Conservation (phyloP, 2,888 invertebrate species). For the Schizotus pectinicornis region DNA sequence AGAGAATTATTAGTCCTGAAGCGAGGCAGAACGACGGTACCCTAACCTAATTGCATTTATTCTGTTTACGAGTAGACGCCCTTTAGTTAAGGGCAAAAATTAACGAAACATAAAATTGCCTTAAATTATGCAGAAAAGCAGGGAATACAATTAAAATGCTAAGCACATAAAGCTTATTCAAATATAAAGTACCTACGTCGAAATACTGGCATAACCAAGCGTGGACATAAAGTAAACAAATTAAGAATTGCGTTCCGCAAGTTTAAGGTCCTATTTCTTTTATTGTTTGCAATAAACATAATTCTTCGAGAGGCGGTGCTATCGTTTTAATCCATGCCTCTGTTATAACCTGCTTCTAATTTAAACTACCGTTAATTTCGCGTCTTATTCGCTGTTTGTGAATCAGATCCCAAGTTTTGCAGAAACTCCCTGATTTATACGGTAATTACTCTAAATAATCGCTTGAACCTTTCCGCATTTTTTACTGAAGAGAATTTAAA, state of each 20-base stretch:
- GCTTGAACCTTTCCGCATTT: conserved; percentile 1
- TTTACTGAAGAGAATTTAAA: neutral
- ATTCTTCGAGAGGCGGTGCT: conserved; percentile 30
- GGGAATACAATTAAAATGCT: conserved; percentile 35
- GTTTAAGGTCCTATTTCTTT: conserved; percentile 43
- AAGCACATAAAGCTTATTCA: conserved; percentile 38
- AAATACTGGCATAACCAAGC: conserved; percentile 32
- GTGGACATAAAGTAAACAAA: conserved; percentile 39
- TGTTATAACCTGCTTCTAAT: conserved; percentile 29
- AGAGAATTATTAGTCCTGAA: too few relatives aligned
- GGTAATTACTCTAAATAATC: conserved; percentile 8
- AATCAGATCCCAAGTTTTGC: too few relatives aligned
- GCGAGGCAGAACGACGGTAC: too few relatives aligned
- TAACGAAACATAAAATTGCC: conserved; percentile 26
- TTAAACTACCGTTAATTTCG: too few relatives aligned
- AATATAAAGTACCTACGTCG: conserved; percentile 34
- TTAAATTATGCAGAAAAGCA: conserved; percentile 31
- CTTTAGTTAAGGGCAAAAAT: conserved; percentile 29
- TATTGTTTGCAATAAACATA: conserved; percentile 40
- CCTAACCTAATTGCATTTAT: too few relatives aligned
- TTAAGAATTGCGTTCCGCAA: conserved; percentile 41
- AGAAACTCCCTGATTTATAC: conserved; percentile 5
- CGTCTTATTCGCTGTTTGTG: too few relatives aligned
- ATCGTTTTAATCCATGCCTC: conserved; percentile 33
- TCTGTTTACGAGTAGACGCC: neutral